Evolutionary conservation across 2,888 invertebrate genomes (phyloP), one percentile per base, ranked within the genome.

Genomic region (Cheiracanthium punctorium): DNA sequence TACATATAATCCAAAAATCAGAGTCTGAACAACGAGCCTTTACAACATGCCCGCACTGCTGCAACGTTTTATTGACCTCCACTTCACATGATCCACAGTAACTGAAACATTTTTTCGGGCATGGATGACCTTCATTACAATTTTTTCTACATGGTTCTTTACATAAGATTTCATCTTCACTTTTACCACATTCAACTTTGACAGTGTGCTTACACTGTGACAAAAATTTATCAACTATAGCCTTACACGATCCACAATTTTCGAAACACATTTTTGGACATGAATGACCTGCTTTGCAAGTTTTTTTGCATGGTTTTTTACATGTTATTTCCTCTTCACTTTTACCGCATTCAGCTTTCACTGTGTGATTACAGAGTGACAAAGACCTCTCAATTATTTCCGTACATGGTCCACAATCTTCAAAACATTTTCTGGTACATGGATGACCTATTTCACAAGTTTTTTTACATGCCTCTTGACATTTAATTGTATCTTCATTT

Each of bases 381-480:
- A 88, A n/a, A 71, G 14, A 41, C 75, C 80, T 86, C 5, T 52
- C n/a, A 24, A 88, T 82, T 14, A 67, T n/a, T 48, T 20, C 70
- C 0, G 4, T 52, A 67, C 88, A 88, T 1, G 48, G 10, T 0
- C 82, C 76, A 71, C 88, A 88, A n/a, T 52, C 30, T 20, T 88
- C 65, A 58, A 20, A 81, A 41, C 88, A 88, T 48, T 73, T 71
- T 24, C 69, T 82, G 12, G 67, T 52, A 29, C 88, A 88, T 20
- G 20, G 43, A 76, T 88, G 88, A 0, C 73, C 77, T 58, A 79
- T 43, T 24, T 65, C 1, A 8, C 82, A 80, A 8, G 8, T 69
- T 69, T 77, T 86, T 24, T 20, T 32, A 12, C 88, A 88, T 2
- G 90, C 89, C 41, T 88, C 52, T n/a, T 89, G 65, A 74, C 91